These are phyloP conservation scores for Lipophrys pholis DNA, from an alignment of 2,113 vertebrate genomes.

Conservation along the genomic window DNA sequence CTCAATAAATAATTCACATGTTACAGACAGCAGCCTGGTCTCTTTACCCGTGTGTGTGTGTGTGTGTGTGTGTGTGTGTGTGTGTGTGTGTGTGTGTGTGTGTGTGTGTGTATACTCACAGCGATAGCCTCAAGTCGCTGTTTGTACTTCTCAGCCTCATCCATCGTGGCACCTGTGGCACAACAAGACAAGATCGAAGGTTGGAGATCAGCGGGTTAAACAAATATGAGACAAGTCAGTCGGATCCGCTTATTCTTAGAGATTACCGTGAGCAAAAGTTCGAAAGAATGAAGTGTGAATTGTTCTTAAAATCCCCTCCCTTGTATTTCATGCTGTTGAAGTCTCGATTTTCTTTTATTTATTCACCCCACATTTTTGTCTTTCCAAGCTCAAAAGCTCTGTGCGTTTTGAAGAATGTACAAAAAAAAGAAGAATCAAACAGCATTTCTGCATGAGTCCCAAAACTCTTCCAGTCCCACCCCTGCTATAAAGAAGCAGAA, in stretches of 20 bases:
- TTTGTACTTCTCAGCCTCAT: conserved; percentile 84
- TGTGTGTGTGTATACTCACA: conserved; percentile 70
- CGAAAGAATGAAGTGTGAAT: background rate
- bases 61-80: background rate
- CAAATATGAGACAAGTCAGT: conserved; percentile 18
- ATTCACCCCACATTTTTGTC: background rate
- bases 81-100: conserved; percentile 20
- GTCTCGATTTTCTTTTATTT: background rate
- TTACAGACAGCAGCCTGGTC: conserved; percentile 41
- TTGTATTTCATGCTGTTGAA: background rate
- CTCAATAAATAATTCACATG: conserved; percentile 76
- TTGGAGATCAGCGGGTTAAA: conserved; percentile 45
- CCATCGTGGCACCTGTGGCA: conserved; percentile 80
- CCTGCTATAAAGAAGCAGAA: conserved; percentile 1
- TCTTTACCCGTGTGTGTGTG: conserved; percentile 10
- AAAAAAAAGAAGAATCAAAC: conserved; percentile 23
- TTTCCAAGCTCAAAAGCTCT: conserved; percentile 9
- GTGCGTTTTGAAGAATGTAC: background rate
- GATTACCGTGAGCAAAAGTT: background rate
- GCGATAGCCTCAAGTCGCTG: conserved; percentile 84
- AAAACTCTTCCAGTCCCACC: conserved; percentile 7
- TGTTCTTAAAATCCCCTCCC: background rate
- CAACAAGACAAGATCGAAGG: conserved; percentile 31
- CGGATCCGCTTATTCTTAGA: conserved; percentile 1
- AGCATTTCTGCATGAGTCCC: conserved; percentile 4